These are phyloP conservation scores for Dendropsophus ebraccatus DNA, from an alignment of 2,113 vertebrate species.

Conservation along the genomic window DNA sequence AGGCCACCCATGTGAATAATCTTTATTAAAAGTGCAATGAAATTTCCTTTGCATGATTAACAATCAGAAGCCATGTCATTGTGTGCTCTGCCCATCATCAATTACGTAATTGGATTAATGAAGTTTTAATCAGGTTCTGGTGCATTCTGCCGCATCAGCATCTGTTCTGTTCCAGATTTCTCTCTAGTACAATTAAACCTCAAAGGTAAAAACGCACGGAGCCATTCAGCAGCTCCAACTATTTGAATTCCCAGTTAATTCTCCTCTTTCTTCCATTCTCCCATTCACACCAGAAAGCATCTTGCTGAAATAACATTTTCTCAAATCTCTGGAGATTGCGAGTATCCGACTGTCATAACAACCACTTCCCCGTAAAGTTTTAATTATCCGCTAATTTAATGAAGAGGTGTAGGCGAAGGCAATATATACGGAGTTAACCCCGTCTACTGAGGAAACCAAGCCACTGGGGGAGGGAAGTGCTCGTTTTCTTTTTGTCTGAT, in stretches of 20 bases:
- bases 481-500: too few relatives aligned
- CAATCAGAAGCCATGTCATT: neutral
- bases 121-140: neutral
- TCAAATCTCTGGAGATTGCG: neutral
- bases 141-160: neutral
- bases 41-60: neutral
- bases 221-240: neutral
- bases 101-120: constrained; percentile 2
- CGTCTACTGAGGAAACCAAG: too few relatives aligned
- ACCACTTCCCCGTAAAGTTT: neutral
- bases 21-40: neutral
- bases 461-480: too few relatives aligned
- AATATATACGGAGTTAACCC: too few relatives aligned
- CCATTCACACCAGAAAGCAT: neutral
- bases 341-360: neutral
- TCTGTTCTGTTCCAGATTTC: constrained; percentile 5
- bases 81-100: neutral
- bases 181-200: constrained; percentile 14
- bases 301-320: neutral
- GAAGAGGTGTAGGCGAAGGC: neutral
- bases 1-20: too few relatives aligned
- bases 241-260: neutral
- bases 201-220: neutral
- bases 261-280: neutral
- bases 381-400: neutral